Evolutionary conservation across 64 coral and sea anemone species (phyloP).

Genomic region (Actinia tenebrosa): DNA sequence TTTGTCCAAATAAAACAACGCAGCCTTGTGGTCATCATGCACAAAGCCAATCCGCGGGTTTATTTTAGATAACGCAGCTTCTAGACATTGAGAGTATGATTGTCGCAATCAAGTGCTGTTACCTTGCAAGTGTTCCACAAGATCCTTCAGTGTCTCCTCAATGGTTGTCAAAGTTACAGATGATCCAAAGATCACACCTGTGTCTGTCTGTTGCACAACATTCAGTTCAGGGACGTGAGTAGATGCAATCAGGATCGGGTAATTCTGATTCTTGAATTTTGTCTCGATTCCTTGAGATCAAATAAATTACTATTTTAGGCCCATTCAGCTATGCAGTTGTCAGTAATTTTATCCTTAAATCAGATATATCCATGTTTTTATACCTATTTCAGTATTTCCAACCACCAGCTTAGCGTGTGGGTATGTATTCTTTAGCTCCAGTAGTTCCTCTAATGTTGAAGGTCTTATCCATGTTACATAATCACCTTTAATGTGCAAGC

Average conservation of each 20-base stretch:
- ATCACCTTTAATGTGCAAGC: slow-evolving; percentile 66
- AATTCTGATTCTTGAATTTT: slow-evolving; percentile 83
- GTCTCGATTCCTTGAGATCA: slow-evolving; percentile 61
- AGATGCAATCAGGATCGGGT: slow-evolving; percentile 71
- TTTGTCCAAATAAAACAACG: too few relatives aligned
- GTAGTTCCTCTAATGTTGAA: slow-evolving; percentile 48
- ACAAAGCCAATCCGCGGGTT: too few relatives aligned
- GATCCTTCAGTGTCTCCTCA: slow-evolving; percentile 59
- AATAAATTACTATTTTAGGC: too few relatives aligned
- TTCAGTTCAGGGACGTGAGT: slow-evolving; percentile 79
- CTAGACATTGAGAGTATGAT: too few relatives aligned
- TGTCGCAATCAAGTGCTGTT: not conserved
- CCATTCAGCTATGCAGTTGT: too few relatives aligned
- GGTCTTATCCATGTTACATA: slow-evolving; percentile 70
- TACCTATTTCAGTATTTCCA: slow-evolving; percentile 86
- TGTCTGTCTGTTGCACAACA: slow-evolving; percentile 48
- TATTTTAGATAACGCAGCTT: too few relatives aligned
- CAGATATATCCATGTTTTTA: not conserved
- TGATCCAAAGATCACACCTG: slow-evolving; percentile 71
- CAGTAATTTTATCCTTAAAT: too few relatives aligned
- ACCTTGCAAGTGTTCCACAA: slow-evolving; percentile 46
- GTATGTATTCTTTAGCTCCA: slow-evolving; percentile 62
- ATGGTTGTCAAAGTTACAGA: slow-evolving; percentile 76
- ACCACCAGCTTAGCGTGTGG: slow-evolving; percentile 81
- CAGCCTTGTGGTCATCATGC: too few relatives aligned